phyloP scores from a whole-genome alignment of 1,140 invertebrate species.

The Drosophila santomea region DNA sequence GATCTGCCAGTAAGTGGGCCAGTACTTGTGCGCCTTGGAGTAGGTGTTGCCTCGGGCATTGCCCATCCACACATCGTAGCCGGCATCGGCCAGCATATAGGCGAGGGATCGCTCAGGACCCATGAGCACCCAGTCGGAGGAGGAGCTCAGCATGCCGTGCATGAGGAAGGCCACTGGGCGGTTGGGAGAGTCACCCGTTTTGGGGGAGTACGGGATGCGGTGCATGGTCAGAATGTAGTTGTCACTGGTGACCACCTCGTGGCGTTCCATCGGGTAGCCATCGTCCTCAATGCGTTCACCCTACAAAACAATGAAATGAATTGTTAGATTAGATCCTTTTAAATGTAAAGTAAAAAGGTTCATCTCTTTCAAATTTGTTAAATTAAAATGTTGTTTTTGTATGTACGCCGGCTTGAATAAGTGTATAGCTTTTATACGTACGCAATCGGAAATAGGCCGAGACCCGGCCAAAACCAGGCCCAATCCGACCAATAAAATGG shows the following conservation, averaged over 20 bases:
- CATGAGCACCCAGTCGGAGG: conserved; percentile 77
- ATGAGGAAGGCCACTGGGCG: conserved; percentile 73
- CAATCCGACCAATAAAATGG: conserved; percentile 49
- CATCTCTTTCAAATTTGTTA: no score
- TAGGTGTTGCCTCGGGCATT: conserved; percentile 87
- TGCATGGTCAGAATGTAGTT: conserved; percentile 76
- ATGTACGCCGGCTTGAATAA: background rate
- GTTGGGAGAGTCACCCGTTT: conserved; percentile 29
- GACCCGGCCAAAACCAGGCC: conserved; percentile 46
- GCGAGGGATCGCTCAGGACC: conserved; percentile 68
- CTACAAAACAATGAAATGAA: conserved; percentile 15
- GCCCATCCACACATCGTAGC: conserved; percentile 89
- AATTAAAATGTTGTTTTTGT: background rate
- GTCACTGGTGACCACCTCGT: conserved; percentile 63
- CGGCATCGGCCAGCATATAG: conserved; percentile 88
- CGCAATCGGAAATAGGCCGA: conserved; percentile 70
- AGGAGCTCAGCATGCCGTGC: conserved; percentile 76
- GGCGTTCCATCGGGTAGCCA: conserved; percentile 76
- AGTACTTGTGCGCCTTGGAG: conserved; percentile 86
- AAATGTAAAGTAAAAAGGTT: background rate
- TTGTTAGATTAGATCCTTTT: background rate
- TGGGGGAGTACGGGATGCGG: conserved; percentile 70
- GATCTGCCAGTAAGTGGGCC: conserved; percentile 65
- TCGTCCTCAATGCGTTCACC: conserved; percentile 66
- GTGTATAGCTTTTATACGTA: conserved; percentile 27